Base-by-base conservation (phyloP, 2,113 vertebrate species). In the Saguinus imperator region DNA sequence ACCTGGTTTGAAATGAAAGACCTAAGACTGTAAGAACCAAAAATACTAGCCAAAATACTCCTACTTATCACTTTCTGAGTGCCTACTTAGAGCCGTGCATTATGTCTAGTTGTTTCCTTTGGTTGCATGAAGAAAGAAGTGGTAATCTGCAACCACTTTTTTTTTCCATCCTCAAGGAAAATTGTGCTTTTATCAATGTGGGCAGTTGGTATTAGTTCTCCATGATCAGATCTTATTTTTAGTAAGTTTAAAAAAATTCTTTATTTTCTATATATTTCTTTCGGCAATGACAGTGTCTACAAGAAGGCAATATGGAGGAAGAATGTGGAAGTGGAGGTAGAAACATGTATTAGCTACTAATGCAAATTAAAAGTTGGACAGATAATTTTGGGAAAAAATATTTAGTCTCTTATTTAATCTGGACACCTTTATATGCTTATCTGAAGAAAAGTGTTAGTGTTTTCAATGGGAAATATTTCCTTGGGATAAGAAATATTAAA, bases 1-100 rank as follows among this genome's bases (percentile, higher is more conserved):
- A 84, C 50, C 66, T 93, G 75, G 18, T 94, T 37, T 92, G 88
- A 97, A 96, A 96, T 95, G 50, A 94, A 94, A 83, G 73, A 73
- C 80, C 29, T 52, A 87, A 80, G 68, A 37, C 89, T 95, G 72
- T 21, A 77, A 79, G 91, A 91, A 91, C 37, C 43, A 48, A 55
- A 82, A 92, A 79, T 21, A 1, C 45, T 45, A 87, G 50, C 12
- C 87, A 85, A 81, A 92, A 61, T 93, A 61, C 73, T 76, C 87
- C 66, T 75, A n/a, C 29, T 29, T 27, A 55, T 89, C 83, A 73
- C 83, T 85, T 90, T 45, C 20, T 50, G 81, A 89, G 12, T 77
- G 17, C 57, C 79, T 70, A 21, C 45, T 61, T 93, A n/a, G 48
- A 89, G 25, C 21, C 37, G 32, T n/a, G 18, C 25, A 0, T n/a